phyloP scores from a whole-genome alignment of 2,113 vertebrate genomes.

The Nothobranchius furzeri region DNA sequence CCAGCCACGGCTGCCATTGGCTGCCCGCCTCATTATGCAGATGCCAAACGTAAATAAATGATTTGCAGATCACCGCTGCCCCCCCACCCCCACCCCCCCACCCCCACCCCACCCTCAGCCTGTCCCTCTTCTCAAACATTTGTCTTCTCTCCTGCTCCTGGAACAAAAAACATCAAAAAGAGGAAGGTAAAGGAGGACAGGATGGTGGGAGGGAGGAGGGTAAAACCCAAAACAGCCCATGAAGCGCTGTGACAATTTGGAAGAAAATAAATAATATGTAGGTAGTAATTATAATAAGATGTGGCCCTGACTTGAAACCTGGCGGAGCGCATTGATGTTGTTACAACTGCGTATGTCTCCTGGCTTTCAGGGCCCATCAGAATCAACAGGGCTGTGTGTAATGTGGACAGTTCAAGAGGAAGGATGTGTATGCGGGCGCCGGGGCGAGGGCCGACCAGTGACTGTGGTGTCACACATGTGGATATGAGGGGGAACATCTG shows the following conservation, averaged over 20 bases:
- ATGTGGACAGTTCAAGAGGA: conserved; percentile 58
- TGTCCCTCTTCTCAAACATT: conserved; percentile 48
- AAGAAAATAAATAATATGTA: conserved; percentile 63
- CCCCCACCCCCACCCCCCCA: conserved; percentile 52
- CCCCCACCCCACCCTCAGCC: conserved; percentile 18
- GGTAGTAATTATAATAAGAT: conserved; percentile 75
- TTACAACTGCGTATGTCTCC: conserved; percentile 74
- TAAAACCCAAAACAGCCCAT: conserved; percentile 32
- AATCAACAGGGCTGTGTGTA: conserved; percentile 64
- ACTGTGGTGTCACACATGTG: conserved; percentile 67
- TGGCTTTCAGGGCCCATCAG: conserved; percentile 76
- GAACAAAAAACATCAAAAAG: not conserved
- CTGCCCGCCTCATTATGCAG: conserved; percentile 91
- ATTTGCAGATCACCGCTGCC: conserved; percentile 71
- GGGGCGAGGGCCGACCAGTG: conserved; percentile 55
- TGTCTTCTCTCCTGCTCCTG: conserved; percentile 31
- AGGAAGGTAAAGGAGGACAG: conserved; percentile 47
- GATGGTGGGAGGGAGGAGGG: conserved; percentile 38
- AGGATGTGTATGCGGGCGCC: conserved; percentile 48
- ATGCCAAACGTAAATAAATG: conserved; percentile 90
- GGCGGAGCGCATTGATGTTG: conserved; percentile 76
- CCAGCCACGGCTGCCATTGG: conserved; percentile 84
- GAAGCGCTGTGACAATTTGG: conserved; percentile 45
- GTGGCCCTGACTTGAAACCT: conserved; percentile 75
- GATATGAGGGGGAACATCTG: conserved; percentile 77